Evolutionary conservation across 2,113 vertebrate genomes (phyloP).

Genomic region (Tyto alba): DNA sequence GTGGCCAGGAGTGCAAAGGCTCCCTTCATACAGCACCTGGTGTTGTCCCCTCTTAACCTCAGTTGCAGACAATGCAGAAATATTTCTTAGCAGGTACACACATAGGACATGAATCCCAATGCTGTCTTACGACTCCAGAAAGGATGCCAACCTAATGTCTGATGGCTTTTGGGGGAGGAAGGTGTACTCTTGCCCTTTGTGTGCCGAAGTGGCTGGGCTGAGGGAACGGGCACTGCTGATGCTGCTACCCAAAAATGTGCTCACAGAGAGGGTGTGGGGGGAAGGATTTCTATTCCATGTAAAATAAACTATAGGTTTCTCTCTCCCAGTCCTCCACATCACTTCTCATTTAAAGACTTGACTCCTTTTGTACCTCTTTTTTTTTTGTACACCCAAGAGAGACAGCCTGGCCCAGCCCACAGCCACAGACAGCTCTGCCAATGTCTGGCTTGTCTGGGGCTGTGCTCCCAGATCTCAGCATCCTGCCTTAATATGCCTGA

Average conservation of each 20-base stretch:
- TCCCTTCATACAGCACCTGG: neutral
- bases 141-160: neutral
- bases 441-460: neutral
- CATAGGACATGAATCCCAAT: neutral
- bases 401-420: neutral
- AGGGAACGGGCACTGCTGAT: neutral
- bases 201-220: neutral
- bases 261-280: fast-evolving
- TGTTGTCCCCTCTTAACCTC: neutral
- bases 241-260: neutral
- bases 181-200: neutral
- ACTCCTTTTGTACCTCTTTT: neutral
- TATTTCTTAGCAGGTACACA: neutral
- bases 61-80: neutral
- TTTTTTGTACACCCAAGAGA: neutral
- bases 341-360: neutral
- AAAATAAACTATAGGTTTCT: neutral
- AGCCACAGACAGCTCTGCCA: neutral
- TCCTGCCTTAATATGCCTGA: neutral
- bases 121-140: neutral
- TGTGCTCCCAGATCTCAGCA: neutral
- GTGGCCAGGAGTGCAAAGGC: neutral
- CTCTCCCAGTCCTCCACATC: neutral
- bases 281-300: neutral
- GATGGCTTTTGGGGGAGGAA: neutral